Base-by-base conservation (phyloP, 1,140 invertebrate genomes). In the Camponotus pennsylvanicus region DNA sequence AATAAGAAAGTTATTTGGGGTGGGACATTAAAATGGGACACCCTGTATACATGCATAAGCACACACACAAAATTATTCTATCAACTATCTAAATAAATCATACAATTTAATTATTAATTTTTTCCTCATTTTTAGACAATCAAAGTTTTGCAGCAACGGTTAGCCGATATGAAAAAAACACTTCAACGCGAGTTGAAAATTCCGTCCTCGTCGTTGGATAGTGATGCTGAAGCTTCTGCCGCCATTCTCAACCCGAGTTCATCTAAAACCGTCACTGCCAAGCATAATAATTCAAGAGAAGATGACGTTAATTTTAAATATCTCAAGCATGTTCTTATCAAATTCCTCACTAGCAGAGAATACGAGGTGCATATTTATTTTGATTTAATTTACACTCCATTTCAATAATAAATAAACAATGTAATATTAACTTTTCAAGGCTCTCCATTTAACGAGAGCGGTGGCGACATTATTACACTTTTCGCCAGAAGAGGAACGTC, bases 321-420 rank as follows among this genome's bases (percentile, higher is more conserved):
- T 95, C 95, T 99, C 73, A 99, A 98, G 93, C 98, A 99, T 94
- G 98, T 99, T 83, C 97, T 99, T 75, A 97, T 99, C 7, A 98
- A 98, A 93, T 99, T 99, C 94, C 95, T 99, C 89, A 98, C 98
- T 0, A 98, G 98, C 92, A 96, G 97, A 89, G 98, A 97, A 93
- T 96, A 96, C 87, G 97, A 99, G 96, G 97, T 97, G 91, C 93
- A 92, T 9, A 75, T 80, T 78, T 64, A 7, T 8, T 82, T 7
- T 21, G 9, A 34, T 59, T 13, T 61, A 73, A 86, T 77, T 59
- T 77, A 70, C 49, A 27, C 18, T 15, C 37, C n/a, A 11, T 67
- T 63, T 66, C 66, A 13, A 42, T 66, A 73, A 34, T 21, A 79
- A n/a, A 32, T 18, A 66, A 64, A 13, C 13, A 52, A 18, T 15